Evolutionary conservation across 2,113 vertebrate genomes (phyloP), one percentile per base, ranked within the genome.

Genomic region (Rhea americana): DNA sequence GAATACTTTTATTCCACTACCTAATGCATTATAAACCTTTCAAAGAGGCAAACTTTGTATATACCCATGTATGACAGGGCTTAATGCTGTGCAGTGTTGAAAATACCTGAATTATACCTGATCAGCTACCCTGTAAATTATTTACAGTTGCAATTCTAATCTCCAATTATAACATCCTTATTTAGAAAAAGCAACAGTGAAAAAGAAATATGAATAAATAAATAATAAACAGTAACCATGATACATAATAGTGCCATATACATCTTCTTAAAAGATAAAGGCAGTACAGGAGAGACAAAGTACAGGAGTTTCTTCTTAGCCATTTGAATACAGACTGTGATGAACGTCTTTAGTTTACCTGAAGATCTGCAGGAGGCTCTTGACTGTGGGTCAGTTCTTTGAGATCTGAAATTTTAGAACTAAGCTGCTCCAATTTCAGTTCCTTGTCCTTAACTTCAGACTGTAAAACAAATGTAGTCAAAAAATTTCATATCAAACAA

Each of bases 311-410:
- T 47, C 17, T 67, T 72, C 43, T 76, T 62, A 30, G 43, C 51
- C 32, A 43, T 85, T 78, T 67, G 43, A 85, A 9, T n/a, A 82
- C 7, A 71, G 14, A 25, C 32, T 75, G 5, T 55, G 28, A 45
- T 58, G 67, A 63, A 6, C 6, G 63, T 80, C 19, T 56, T 83
- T 79, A 56, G 76, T 95, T 96, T 94, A 99, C 99, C 98, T 99
- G 99, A 91, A 99, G 98, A 82, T 99, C 98, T 96, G 98, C 93
- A 6, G 98, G 98, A 41, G 97, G 98, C 90, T 99, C 98, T 93
- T 98, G 98, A 91, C 97, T 97, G 73, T 98, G 98, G 5, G 97
- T 97, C 89, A 98, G 87, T 73, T 98, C 98, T 96, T 98, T 99
- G 47, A 99, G 98, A 51, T 99, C 97, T 39, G 93, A 96, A 95